Percentiles rank a stretch among this genome's conserved stretches.
These are phyloP conservation scores for Maconellicoccus hirsutus DNA, from an alignment of 1,140 invertebrate genomes.

Conservation along the genomic window DNA sequence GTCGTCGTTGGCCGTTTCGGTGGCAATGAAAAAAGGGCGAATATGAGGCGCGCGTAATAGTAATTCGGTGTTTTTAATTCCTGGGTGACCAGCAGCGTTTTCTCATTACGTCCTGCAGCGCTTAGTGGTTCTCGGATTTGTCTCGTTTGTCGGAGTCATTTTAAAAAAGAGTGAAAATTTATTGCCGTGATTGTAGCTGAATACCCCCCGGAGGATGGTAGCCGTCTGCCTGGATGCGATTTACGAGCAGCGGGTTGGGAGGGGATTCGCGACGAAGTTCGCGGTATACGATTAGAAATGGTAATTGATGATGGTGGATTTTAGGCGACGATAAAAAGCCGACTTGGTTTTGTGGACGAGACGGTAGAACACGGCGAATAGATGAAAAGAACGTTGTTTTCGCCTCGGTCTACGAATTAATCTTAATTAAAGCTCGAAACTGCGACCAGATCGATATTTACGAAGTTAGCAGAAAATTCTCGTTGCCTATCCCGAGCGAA, in stretches of 20 bases:
- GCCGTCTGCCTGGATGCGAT: not conserved
- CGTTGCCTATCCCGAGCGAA: not conserved
- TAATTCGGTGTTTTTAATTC: conserved; percentile 9
- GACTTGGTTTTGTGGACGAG: not conserved
- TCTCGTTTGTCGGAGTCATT: conserved; percentile 2
- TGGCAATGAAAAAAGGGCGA: too few relatives aligned
- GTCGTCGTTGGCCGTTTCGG: too few relatives aligned
- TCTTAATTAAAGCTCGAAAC: not conserved
- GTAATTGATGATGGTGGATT: not conserved
- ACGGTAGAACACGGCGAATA: not conserved
- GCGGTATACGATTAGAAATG: too few relatives aligned
- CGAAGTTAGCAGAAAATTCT: not conserved
- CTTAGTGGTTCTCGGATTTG: not conserved
- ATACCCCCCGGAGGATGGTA: not conserved
- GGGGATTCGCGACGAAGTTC: too few relatives aligned
- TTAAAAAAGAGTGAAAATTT: not conserved
- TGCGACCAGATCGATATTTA: not conserved
- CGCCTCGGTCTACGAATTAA: not conserved
- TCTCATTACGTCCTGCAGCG: not conserved
- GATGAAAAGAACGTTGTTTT: not conserved
- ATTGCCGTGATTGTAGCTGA: not conserved
- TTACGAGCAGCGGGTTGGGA: not conserved
- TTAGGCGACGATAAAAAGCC: not conserved
- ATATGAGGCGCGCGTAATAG: not conserved
- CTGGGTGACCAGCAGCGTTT: conserved; percentile 1